Evolutionary conservation across 2,888 invertebrate genomes (phyloP).

Genomic region (Amorpha juglandis): DNA sequence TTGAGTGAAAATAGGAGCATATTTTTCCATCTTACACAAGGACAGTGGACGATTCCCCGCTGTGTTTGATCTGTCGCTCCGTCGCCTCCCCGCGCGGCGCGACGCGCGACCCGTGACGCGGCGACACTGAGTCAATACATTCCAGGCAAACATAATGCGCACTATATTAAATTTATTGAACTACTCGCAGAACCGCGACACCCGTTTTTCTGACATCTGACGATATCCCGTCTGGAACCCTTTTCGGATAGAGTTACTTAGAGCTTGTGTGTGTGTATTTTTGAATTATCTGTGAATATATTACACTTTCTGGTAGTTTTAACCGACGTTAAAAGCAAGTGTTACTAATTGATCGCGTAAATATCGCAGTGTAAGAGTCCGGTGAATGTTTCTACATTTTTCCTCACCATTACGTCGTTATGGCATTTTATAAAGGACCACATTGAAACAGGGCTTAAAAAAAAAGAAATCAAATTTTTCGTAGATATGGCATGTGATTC

Average conservation of each 20-base stretch:
- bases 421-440: no score
- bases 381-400: no score
- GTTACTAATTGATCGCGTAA: no score
- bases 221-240: neutral
- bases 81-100: slow-evolving; percentile 29
- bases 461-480: no score
- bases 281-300: neutral
- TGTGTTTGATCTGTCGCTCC: slow-evolving; percentile 33
- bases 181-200: slow-evolving; percentile 10
- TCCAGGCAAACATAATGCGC: slow-evolving; percentile 36
- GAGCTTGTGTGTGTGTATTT: neutral
- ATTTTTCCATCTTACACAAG: neutral
- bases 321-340: neutral
- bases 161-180: slow-evolving; percentile 30
- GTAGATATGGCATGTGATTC: no score
- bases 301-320: neutral
- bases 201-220: slow-evolving; percentile 9
- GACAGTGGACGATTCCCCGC: slow-evolving; percentile 25
- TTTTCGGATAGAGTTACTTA: neutral
- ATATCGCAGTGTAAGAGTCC: no score
- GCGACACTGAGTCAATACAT: slow-evolving; percentile 36
- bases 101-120: slow-evolving; percentile 10
- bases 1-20: neutral
- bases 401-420: no score
- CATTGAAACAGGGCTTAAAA: no score